These are phyloP conservation scores for Astropecten irregularis DNA, from an alignment of 53 echinoderm and acorn worm genomes.

Conservation along the genomic window DNA sequence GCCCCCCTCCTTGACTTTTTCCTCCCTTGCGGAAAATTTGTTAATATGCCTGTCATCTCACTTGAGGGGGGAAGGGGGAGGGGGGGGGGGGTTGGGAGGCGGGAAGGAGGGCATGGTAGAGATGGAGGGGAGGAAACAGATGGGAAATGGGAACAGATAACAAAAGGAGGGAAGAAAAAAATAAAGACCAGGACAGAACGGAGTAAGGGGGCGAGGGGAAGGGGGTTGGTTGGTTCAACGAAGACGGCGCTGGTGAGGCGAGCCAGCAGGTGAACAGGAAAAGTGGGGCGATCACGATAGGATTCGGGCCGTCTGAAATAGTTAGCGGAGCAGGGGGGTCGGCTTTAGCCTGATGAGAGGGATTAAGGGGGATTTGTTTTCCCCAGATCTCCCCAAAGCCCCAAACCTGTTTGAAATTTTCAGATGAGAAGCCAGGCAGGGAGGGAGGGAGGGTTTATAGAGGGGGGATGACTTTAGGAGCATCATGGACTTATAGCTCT, in stretches of 20 bases:
- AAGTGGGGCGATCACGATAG: conserved; percentile 42
- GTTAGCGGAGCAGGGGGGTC: conserved; percentile 15
- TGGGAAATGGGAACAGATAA: not conserved
- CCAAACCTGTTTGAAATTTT: not conserved
- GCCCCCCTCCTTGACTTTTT: not conserved
- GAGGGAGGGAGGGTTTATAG: conserved; percentile 1
- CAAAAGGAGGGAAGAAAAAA: too few relatives aligned
- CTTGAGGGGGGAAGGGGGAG: not conserved
- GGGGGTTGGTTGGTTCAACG: not conserved
- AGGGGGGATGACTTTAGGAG: not conserved
- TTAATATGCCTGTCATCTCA: conserved; percentile 35
- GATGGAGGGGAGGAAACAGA: not conserved
- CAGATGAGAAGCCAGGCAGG: conserved; percentile 16
- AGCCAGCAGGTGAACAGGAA: conserved; percentile 43
- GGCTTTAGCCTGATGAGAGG: conserved; percentile 42
- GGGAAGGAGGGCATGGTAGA: not conserved
- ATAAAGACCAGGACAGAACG: not conserved
- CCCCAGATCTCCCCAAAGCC: too few relatives aligned
- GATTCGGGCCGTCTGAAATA: conserved; percentile 19
- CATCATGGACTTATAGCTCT: not conserved
- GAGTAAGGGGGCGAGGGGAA: not conserved
- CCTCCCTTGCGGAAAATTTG: not conserved
- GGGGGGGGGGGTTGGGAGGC: not conserved
- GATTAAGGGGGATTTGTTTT: conserved; percentile 36
- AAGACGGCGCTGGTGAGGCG: conserved; percentile 2